phyloP scores from a whole-genome alignment of 2,113 vertebrate species.

The Clarias magur region DNA sequence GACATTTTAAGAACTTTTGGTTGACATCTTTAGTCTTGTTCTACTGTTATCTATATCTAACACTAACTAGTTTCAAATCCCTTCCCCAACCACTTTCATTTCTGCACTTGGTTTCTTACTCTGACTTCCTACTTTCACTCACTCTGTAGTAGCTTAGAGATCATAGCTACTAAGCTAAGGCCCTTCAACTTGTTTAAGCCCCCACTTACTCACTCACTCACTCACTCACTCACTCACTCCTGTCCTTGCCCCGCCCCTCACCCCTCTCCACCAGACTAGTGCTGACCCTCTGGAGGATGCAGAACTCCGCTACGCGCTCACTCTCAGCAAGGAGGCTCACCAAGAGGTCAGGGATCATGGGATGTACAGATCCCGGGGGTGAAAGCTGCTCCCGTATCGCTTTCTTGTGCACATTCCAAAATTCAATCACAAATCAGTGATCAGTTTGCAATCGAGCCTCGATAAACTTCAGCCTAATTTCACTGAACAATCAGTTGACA shows the following conservation, averaged over 20 bases:
- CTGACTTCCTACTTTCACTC: not conserved
- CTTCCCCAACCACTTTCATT: not conserved
- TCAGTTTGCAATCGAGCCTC: slow-evolving; percentile 12
- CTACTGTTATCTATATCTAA: not conserved
- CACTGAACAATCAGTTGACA: not conserved
- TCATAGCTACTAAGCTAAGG: not conserved
- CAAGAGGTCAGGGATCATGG: slow-evolving; percentile 83
- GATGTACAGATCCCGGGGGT: slow-evolving; percentile 37
- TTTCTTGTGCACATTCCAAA: slow-evolving; percentile 12
- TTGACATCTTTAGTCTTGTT: not conserved
- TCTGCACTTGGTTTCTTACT: not conserved
- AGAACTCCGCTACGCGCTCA: slow-evolving; percentile 86
- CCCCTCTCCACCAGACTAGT: slow-evolving; percentile 67
- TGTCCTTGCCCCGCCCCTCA: slow-evolving; percentile 58
- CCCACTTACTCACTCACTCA: slow-evolving; percentile 46
- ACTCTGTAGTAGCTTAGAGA: slow-evolving; percentile 11
- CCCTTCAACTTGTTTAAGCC: slow-evolving; percentile 28
- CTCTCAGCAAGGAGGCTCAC: slow-evolving; percentile 88
- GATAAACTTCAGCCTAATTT: slow-evolving; percentile 19
- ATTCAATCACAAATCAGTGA: slow-evolving; percentile 27
- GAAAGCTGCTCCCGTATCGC: slow-evolving; percentile 25
- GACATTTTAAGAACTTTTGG: not conserved
- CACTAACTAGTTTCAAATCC: slow-evolving; percentile 9
- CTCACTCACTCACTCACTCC: slow-evolving; percentile 64
- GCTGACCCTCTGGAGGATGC: slow-evolving; percentile 84